Evolutionary conservation across 1,140 invertebrate genomes (phyloP).

Genomic region (Piezodorus guildinii): DNA sequence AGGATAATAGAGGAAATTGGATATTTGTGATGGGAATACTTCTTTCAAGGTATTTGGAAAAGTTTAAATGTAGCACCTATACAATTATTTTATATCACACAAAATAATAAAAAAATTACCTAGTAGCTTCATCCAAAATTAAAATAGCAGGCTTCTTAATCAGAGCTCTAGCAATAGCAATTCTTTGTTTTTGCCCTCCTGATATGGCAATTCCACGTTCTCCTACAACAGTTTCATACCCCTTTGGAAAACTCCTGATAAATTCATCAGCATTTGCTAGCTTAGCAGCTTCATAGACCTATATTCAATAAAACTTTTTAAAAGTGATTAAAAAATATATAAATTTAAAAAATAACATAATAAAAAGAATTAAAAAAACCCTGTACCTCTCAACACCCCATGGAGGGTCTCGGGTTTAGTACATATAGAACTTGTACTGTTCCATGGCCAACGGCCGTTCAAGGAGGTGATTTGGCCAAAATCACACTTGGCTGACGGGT

Average conservation of each 20-base stretch:
- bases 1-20: too few relatives aligned
- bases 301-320: conserved; percentile 23
- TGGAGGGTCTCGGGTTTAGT: too few relatives aligned
- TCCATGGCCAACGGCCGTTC: too few relatives aligned
- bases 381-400: too few relatives aligned
- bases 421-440: too few relatives aligned
- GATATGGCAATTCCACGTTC: conserved; percentile 63
- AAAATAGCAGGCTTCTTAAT: conserved; percentile 70
- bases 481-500: too few relatives aligned
- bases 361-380: too few relatives aligned
- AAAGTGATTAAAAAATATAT: conserved; percentile 18
- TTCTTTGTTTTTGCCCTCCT: conserved; percentile 69
- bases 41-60: too few relatives aligned
- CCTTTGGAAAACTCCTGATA: conserved; percentile 67
- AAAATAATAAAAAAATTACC: conserved; percentile 37
- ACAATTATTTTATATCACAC: too few relatives aligned
- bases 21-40: too few relatives aligned
- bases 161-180: conserved; percentile 72
- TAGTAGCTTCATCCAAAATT: conserved; percentile 84
- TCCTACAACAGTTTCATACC: conserved; percentile 79
- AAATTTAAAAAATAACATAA: background rate
- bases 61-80: too few relatives aligned
- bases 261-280: conserved; percentile 86
- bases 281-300: conserved; percentile 65
- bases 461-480: too few relatives aligned